Conservation (phyloP, 2,888 invertebrate species). For the Nomada ruficornis region DNA sequence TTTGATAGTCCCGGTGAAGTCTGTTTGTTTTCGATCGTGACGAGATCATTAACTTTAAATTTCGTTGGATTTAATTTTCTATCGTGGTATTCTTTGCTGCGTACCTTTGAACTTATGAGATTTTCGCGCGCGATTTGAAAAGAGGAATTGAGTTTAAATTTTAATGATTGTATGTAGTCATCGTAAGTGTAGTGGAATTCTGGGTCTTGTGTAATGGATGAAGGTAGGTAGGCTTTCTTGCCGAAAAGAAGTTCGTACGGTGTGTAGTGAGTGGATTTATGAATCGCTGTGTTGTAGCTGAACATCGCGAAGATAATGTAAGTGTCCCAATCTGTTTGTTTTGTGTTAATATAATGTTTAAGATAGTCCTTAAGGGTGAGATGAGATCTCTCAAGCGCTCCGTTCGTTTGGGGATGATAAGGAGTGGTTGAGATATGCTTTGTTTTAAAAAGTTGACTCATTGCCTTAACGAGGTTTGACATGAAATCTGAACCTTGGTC, state of each 20-base stretch:
- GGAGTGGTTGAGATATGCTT: too few species aligned
- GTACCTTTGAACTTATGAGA: constrained; percentile 7
- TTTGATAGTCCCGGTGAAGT: constrained; percentile 8
- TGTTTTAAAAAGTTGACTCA: too few species aligned
- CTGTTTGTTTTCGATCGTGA: constrained; percentile 24
- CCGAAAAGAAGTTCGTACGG: too few species aligned
- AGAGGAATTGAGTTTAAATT: constrained; percentile 21
- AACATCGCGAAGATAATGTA: too few species aligned
- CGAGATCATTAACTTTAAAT: constrained; percentile 26
- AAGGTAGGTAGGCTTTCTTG: too few species aligned
- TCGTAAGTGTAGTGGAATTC: too few species aligned
- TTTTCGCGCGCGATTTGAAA: constrained; percentile 19
- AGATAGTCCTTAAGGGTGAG: constrained; percentile 16
- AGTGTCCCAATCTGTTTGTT: too few species aligned
- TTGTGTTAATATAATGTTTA: not conserved
- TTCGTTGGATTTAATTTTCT: constrained; percentile 15
- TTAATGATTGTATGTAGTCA: not conserved
- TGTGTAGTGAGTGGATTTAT: constrained; percentile 21
- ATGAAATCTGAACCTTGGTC: too few species aligned
- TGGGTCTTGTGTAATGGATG: too few species aligned
- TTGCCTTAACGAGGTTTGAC: too few species aligned
- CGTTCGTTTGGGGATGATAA: too few species aligned
- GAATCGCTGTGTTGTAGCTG: constrained; percentile 7
- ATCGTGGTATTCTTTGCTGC: constrained; percentile 28
- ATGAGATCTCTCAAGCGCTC: constrained; percentile 2